phyloP scores from a whole-genome alignment of 2,888 invertebrate species.

The Athetis lepigone region DNA sequence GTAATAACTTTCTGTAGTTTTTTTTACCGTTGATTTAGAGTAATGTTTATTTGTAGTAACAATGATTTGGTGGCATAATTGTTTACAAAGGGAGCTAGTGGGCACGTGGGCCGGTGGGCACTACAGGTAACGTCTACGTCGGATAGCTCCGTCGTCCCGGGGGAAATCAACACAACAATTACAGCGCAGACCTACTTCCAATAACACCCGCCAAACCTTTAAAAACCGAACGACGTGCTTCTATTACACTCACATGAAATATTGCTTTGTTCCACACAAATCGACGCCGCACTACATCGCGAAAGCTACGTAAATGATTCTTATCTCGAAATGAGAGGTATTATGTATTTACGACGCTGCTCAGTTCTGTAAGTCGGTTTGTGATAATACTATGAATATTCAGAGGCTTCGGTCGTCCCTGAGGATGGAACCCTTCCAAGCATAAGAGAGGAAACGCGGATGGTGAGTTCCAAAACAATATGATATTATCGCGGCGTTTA shows the following conservation, averaged over 20 bases:
- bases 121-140: conserved; percentile 73
- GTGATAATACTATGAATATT: conserved; percentile 89
- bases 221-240: conserved; percentile 74
- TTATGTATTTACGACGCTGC: conserved; percentile 83
- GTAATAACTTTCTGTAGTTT: not conserved
- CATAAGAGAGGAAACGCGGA: conserved; percentile 88
- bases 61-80: conserved; percentile 61
- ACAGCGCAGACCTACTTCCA: conserved; percentile 86
- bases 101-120: conserved; percentile 53
- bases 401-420: conserved; percentile 83
- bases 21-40: not conserved
- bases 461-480: conserved; percentile 89
- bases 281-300: conserved; percentile 60
- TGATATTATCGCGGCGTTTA: conserved; percentile 89
- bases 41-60: conserved; percentile 25
- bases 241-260: conserved; percentile 63
- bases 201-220: conserved; percentile 83
- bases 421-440: conserved; percentile 88
- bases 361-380: conserved; percentile 86
- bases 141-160: conserved; percentile 77
- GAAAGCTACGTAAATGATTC: conserved; percentile 70
- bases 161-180: conserved; percentile 90
- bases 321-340: conserved; percentile 77
- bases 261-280: conserved; percentile 60
- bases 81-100: conserved; percentile 69